These are phyloP conservation scores for Tuta absoluta DNA, from an alignment of 2,888 invertebrate species.

Conservation along the genomic window DNA sequence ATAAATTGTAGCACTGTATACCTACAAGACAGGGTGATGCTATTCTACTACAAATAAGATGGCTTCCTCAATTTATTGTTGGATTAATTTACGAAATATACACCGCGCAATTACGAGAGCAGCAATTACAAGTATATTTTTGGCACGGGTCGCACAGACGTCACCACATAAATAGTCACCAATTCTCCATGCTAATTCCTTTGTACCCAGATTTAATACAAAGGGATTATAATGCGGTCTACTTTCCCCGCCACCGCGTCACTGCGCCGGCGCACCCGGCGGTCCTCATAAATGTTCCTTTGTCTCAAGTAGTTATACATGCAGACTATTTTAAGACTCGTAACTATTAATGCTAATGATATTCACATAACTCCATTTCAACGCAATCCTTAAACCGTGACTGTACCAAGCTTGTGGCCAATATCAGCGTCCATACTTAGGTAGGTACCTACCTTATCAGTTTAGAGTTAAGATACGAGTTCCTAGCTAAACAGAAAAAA, in stretches of 20 bases:
- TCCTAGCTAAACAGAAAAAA: too few species aligned
- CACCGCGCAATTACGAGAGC: too few species aligned
- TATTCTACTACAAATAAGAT: too few species aligned
- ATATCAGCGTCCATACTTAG: not conserved
- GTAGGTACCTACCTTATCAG: too few species aligned
- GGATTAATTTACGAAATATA: too few species aligned
- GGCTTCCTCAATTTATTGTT: too few species aligned
- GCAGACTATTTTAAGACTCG: slow-evolving; percentile 18
- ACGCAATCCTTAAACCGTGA: slow-evolving; percentile 15
- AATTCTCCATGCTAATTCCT: slow-evolving; percentile 33
- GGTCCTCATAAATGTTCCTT: slow-evolving; percentile 52
- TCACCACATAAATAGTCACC: not conserved
- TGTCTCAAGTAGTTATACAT: slow-evolving; percentile 42
- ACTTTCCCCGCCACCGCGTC: slow-evolving; percentile 52
- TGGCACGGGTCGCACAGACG: slow-evolving; percentile 17
- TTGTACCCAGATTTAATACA: slow-evolving; percentile 50
- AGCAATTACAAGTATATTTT: not conserved
- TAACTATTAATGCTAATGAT: slow-evolving; percentile 18
- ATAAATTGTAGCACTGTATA: too few species aligned
- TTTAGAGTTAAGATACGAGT: too few species aligned
- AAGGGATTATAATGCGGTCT: slow-evolving; percentile 62
- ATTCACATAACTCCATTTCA: slow-evolving; percentile 14
- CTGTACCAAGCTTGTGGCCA: not conserved
- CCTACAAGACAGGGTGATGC: too few species aligned
- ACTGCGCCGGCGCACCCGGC: slow-evolving; percentile 37